These are phyloP conservation scores for Cepphus grylle DNA, from an alignment of 2,113 vertebrate species.

Conservation along the genomic window DNA sequence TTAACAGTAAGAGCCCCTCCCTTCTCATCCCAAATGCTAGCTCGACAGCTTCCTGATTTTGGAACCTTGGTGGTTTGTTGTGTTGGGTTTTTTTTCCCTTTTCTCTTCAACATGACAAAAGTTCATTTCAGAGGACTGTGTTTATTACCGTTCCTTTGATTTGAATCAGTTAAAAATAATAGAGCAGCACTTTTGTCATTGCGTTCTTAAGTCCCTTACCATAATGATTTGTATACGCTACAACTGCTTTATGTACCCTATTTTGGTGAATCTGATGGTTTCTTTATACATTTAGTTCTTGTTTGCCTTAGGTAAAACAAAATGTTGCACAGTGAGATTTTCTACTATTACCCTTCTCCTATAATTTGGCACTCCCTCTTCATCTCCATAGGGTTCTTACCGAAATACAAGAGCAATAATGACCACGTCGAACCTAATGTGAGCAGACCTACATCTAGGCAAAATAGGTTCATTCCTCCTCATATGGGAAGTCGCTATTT, in stretches of 20 bases:
- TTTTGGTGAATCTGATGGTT: neutral
- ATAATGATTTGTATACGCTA: neutral
- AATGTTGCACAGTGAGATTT: neutral
- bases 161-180: neutral
- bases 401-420: neutral
- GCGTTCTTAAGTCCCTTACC: neutral
- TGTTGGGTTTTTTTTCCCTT: neutral
- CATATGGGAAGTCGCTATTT: neutral
- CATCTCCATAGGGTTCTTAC: neutral
- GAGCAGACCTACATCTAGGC: neutral
- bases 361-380: neutral
- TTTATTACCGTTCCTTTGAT: neutral
- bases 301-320: neutral
- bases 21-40: neutral
- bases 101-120: neutral
- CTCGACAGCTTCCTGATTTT: neutral
- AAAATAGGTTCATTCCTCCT: neutral
- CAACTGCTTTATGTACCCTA: neutral
- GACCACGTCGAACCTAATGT: neutral
- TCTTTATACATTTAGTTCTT: neutral
- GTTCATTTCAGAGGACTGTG: neutral
- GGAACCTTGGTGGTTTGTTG: neutral
- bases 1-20: neutral
- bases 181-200: neutral
- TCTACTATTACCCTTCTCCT: neutral